Conservation (phyloP, 2,797 vertebrate species). For the Lithobates pipiens region DNA sequence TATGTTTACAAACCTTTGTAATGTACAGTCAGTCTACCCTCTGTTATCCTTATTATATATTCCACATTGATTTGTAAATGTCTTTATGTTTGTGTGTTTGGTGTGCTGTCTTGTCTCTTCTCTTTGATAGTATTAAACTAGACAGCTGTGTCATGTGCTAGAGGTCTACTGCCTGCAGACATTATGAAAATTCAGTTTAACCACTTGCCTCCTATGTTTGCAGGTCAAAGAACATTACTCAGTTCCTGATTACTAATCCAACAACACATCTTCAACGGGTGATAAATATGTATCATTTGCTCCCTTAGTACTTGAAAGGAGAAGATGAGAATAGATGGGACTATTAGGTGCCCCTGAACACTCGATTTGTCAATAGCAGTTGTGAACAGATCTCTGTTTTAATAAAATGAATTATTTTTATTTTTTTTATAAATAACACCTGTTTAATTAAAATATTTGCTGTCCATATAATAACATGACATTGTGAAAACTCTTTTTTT, state of each 20-base stretch:
- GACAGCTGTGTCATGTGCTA: conserved; percentile 55
- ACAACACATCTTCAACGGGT: conserved; percentile 2
- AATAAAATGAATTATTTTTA: too few species aligned
- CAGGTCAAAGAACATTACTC: conserved; percentile 36
- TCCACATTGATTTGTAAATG: conserved; percentile 48
- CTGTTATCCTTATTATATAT: conserved; percentile 14
- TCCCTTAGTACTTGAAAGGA: neutral
- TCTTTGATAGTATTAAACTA: conserved; percentile 41
- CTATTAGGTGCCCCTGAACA: neutral
- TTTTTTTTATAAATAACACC: too few species aligned
- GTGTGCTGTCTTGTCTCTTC: conserved; percentile 57
- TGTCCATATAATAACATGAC: too few species aligned
- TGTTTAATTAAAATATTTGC: too few species aligned
- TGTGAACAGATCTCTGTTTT: too few species aligned
- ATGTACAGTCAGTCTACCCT: neutral
- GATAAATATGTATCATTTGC: neutral
- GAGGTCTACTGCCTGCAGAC: conserved; percentile 48
- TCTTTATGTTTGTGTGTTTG: conserved; percentile 52
- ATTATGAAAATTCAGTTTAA: conserved; percentile 50
- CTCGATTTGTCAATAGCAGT: too few species aligned
- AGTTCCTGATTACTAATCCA: neutral
- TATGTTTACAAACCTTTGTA: conserved; percentile 34
- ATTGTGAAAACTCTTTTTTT: too few species aligned
- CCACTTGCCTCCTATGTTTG: conserved; percentile 15
- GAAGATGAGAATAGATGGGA: neutral